phyloP scores from a whole-genome alignment of 35 echinoderm and acorn worm species.

The Chiridota heheva region DNA sequence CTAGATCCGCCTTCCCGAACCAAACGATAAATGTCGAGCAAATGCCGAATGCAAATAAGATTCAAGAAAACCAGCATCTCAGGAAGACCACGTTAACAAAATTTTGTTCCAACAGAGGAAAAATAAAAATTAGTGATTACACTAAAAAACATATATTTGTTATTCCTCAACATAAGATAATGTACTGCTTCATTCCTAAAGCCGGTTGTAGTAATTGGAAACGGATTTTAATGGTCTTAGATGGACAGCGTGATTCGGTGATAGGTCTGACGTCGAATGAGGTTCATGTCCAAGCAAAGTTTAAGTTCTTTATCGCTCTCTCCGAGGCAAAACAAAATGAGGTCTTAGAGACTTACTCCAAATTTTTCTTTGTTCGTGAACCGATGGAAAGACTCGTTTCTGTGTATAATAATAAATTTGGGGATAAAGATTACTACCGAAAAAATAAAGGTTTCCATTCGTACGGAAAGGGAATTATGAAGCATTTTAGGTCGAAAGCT shows the following conservation, averaged over 20 bases:
- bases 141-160: constrained; percentile 76
- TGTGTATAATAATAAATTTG: constrained; percentile 88
- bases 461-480: constrained; percentile 85
- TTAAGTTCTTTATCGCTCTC: constrained; percentile 59
- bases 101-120: neutral
- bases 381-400: constrained; percentile 81
- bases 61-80: neutral
- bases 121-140: constrained; percentile 33
- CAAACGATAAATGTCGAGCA: no score
- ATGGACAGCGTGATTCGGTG: constrained; percentile 60
- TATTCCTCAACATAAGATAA: constrained; percentile 49
- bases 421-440: constrained; percentile 40
- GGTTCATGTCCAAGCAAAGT: constrained; percentile 65
- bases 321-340: constrained; percentile 19
- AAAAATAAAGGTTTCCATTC: constrained; percentile 62
- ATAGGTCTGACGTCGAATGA: constrained; percentile 76
- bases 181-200: constrained; percentile 89
- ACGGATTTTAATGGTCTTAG: constrained; percentile 70
- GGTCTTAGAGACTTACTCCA: constrained; percentile 61
- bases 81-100: constrained; percentile 1
- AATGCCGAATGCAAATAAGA: neutral
- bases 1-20: no score
- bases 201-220: constrained; percentile 95
- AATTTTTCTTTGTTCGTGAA: constrained; percentile 84
- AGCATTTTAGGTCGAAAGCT: constrained; percentile 59